phyloP scores from a whole-genome alignment of 2,113 vertebrate genomes.

The Colistium nudipinnis region DNA sequence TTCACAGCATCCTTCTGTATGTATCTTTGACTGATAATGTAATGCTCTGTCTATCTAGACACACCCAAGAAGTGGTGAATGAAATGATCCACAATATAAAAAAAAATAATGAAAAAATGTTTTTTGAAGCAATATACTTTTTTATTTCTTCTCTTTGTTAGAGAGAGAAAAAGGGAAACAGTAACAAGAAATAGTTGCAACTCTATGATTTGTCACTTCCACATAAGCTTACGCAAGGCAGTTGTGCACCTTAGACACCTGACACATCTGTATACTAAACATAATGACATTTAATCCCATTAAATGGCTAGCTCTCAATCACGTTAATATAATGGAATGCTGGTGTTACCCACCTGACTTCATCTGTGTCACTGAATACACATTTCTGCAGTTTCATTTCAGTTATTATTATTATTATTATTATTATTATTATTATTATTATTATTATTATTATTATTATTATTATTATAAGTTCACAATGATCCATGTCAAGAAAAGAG shows the following conservation, averaged over 20 bases:
- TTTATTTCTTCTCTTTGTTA: slow-evolving; percentile 75
- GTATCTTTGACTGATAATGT: slow-evolving; percentile 77
- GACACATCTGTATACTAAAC: slow-evolving; percentile 74
- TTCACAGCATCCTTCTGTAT: slow-evolving; percentile 78
- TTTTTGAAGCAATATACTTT: slow-evolving; percentile 83
- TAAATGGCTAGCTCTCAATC: slow-evolving; percentile 68
- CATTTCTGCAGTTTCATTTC: slow-evolving; percentile 49
- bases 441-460: slow-evolving; percentile 34
- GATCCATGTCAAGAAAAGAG: slow-evolving; percentile 55
- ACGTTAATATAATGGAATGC: slow-evolving; percentile 75
- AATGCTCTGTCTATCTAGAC: slow-evolving; percentile 75
- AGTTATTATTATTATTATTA: slow-evolving; percentile 26
- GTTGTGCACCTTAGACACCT: slow-evolving; percentile 73
- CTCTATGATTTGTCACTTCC: slow-evolving; percentile 67
- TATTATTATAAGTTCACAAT: slow-evolving; percentile 30
- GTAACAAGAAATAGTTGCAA: slow-evolving; percentile 64
- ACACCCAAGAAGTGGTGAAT: slow-evolving; percentile 70
- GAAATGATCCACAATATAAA: slow-evolving; percentile 75
- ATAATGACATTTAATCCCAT: slow-evolving; percentile 70
- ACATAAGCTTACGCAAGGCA: slow-evolving; percentile 59
- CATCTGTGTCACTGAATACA: slow-evolving; percentile 57
- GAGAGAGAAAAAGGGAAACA: slow-evolving; percentile 60
- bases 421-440: slow-evolving; percentile 34
- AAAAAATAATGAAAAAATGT: slow-evolving; percentile 48
- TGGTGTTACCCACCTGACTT: slow-evolving; percentile 68